A percentile compares a stretch with the other conserved stretches of the same genome.
phyloP scores from a whole-genome alignment of 1,140 invertebrate species.

The Sycobia sp. region DNA sequence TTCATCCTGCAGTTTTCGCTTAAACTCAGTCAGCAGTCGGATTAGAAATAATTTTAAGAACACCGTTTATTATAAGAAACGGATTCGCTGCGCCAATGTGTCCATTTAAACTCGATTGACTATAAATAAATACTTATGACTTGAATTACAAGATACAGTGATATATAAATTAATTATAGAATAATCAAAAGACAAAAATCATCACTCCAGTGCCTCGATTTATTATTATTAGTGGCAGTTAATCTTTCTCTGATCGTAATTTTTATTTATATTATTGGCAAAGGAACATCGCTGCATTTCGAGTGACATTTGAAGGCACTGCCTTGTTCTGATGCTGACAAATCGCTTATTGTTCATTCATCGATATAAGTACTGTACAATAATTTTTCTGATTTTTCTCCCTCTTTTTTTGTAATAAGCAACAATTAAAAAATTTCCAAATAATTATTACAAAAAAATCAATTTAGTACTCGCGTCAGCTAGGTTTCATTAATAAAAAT shows the following conservation, averaged over 20 bases:
- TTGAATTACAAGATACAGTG: neutral
- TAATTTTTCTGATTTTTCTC: neutral
- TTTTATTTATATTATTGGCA: neutral
- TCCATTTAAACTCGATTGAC: neutral
- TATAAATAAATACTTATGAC: neutral
- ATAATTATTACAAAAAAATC: neutral
- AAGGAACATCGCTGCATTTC: neutral
- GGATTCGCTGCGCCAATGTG: neutral
- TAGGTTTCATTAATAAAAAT: neutral
- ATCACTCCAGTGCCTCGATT: no score
- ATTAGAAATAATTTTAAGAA: neutral
- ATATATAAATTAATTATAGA: neutral
- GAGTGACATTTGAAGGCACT: constrained; percentile 26
- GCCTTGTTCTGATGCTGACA: constrained; percentile 14
- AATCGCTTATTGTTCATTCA: constrained; percentile 23
- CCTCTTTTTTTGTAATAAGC: no score
- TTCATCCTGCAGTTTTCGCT: constrained; percentile 1
- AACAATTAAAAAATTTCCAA: neutral
- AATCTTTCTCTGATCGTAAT: neutral
- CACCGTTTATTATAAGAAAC: neutral
- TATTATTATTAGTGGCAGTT: constrained; percentile 10
- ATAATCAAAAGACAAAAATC: no score
- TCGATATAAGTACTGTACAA: constrained; percentile 15
- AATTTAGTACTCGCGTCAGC: no score
- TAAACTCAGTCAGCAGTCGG: neutral